These are phyloP conservation scores for Acanthopagrus latus DNA, from an alignment of 2,797 vertebrate genomes.

Conservation along the genomic window DNA sequence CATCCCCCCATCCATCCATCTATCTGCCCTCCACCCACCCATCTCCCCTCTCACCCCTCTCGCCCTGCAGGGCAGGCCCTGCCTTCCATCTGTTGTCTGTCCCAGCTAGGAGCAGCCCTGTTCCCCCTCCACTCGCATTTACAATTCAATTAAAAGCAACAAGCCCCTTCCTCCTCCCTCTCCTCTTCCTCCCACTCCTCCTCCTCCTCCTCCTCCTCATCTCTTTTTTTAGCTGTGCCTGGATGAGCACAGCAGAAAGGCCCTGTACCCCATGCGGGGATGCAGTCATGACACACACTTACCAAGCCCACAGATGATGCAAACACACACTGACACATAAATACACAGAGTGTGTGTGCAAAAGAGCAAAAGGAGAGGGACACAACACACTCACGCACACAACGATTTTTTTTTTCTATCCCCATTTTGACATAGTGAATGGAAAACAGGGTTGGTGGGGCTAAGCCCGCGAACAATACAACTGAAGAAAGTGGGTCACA, in stretches of 20 bases:
- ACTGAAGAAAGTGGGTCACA: slow-evolving; percentile 80
- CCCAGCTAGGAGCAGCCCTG: slow-evolving; percentile 79
- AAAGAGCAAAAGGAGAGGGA: slow-evolving; percentile 60
- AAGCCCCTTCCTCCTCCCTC: slow-evolving; percentile 77
- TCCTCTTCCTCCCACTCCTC: slow-evolving; percentile 60
- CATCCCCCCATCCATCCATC: slow-evolving; percentile 76
- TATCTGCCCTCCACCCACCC: slow-evolving; percentile 73
- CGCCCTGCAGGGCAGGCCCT: slow-evolving; percentile 82
- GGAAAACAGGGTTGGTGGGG: slow-evolving; percentile 73
- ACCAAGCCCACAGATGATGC: slow-evolving; percentile 67
- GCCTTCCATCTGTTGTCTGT: slow-evolving; percentile 89
- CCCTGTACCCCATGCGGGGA: slow-evolving; percentile 71
- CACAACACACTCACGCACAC: slow-evolving; percentile 64
- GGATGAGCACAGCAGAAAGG: slow-evolving; percentile 78
- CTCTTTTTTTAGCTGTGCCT: slow-evolving; percentile 69
- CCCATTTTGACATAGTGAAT: slow-evolving; percentile 71
- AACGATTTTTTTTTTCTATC: slow-evolving; percentile 43
- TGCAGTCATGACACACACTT: slow-evolving; percentile 80
- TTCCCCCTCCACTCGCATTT: slow-evolving; percentile 83
- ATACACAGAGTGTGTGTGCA: slow-evolving; percentile 63
- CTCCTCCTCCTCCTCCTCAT: slow-evolving; percentile 41
- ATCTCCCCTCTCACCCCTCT: slow-evolving; percentile 78
- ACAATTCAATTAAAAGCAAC: slow-evolving; percentile 90
- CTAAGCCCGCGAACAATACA: slow-evolving; percentile 77
- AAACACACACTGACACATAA: slow-evolving; percentile 73